Base-by-base conservation (phyloP, 2,888 invertebrate species). In the Eilema griseolum region DNA sequence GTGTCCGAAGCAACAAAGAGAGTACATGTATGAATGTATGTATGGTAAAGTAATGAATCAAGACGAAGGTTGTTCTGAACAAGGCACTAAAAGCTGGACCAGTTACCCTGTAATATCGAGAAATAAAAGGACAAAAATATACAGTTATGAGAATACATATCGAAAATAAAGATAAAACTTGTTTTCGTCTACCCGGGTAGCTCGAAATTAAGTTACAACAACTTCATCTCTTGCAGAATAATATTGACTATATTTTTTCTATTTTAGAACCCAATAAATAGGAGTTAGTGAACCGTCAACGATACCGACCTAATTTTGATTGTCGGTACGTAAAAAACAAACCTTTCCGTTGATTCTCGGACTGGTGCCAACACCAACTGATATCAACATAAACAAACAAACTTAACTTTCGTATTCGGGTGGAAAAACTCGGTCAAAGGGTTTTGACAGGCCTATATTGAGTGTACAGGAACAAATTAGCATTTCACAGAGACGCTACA, bases 401-500 rank as follows among this genome's bases (percentile, higher is more conserved):
- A 83, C 81, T 81, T 87, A 87, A 91, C 89, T 90, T 90, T 88
- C 85, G 85, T 83, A 85, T 81, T 84, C 85, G 79, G 77, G 83
- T 83, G 85, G 84, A 90, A 93, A 92, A 92, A 92, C 87, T 90
- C 86, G 87, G 86, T 82, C 85, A 87, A 90, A 89, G 89, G 89
- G 87, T 86, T 88, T 85, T 84, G 85, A 89, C 91, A 89, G 83
- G 88, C 88, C 84, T 86, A 93, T 94, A 95, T 95, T 93, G 94
- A 88, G 85, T 90, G 90, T 91, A 89, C 90, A 86, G 88, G 87
- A 86, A 88, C 85, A 88, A 90, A 95, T 95, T 95, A 93, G 93
- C 95, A 95, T 95, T 89, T 93, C 93, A 95, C 87, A 93, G 93
- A 90, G 90, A 86, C 85, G 91, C 86, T 89, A 91, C 91, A 90